Evolutionary conservation across 2,888 invertebrate genomes (phyloP), one percentile per base, ranked within the genome.

Genomic region (Morinoia aosen): DNA sequence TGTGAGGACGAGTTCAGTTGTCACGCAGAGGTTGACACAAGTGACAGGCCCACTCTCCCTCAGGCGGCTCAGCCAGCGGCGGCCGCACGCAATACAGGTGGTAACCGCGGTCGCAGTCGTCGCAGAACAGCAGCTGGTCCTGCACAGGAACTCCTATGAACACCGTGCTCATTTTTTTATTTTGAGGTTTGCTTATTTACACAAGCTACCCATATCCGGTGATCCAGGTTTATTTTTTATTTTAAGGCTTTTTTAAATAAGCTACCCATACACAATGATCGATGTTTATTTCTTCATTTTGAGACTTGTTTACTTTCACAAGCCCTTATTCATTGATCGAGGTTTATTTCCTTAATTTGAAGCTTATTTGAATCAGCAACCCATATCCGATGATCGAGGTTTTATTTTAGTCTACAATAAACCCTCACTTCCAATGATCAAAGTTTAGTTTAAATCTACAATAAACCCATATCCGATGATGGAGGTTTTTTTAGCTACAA

Each of bases 31-130:
- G 61, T 64, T 64, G 98, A 97, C 99, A 99, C 97, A 99, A 98
- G 97, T 98, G 98, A 97, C 99, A 99, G 96, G 98, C 98, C 99
- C 99, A 99, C 96, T 98, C 98, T 97, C 99, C 99, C 98, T 99
- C 99, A 95, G 99, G 99, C 95, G 99, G 99, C 97, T 99, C 98
- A 96, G 98, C 98, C 96, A 99, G 98, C 96, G 99, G 99, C 97
- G 99, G 99, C 97, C 98, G 98, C 97, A 99, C 98, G 97, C 99
- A 99, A 98, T 99, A 99, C 99, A 99, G 99, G 98, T 99, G 99
- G 98, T 99, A 99, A 97, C 99, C 99, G 97, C 99, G 98, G 98
- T 99, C 99, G 97, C 99, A 99, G 98, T 99, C 99, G 97, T 99
- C 99, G 98, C 99, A 99, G 98, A 99, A 99, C 97, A 99, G 97